Evolutionary conservation across 2,888 invertebrate genomes (phyloP), one percentile per base, ranked within the genome.

Genomic region (Disparrhopalites patrizii): DNA sequence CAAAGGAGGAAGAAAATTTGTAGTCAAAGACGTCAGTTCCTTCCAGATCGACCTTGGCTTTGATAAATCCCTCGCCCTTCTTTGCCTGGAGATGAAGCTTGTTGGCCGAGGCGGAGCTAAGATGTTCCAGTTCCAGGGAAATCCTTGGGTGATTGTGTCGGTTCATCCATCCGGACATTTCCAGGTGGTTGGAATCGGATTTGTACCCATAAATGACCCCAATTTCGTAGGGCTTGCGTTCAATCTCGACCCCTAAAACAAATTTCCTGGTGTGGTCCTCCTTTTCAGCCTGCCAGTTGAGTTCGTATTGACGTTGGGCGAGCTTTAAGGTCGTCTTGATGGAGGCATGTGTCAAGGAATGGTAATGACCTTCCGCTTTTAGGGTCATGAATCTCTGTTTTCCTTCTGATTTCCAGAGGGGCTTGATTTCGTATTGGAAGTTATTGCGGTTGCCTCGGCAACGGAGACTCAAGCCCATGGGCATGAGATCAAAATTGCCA

Each of bases 201-300:
- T 65, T 23, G 18, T 20, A 30, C 27, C 20, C 20, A 60, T 60
- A 68, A 18, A 20, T n/a, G 15, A 58, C 3, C 13, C 64, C 66
- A 28, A 20, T 28, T 10, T 38, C 40, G 20, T 54, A 60, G 8
- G 31, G 18, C n/a, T 63, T 8, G 4, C 27, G 38, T 27, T 68
- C 54, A 25, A 50, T 28, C 1, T 1, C 10, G 1, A 66, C 28
- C 10, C 25, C 38, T 3, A 40, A 1, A 30, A 58, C 36, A 3
- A 64, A 40, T 67, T 27, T 66, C 31, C 28, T 43, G 13, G 13
- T n/a, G 2, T 54, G 63, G 28, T 40, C 36, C 47, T 60, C 58
- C 50, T 50, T 67, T 63, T 51, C 64, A 36, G 13, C 63, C 20
- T 10, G 62, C 70, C 38, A 70, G 55, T 13, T 61, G 18, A 58